Conservation (phyloP, 2,888 invertebrate genomes). For the Thalpophila matura region DNA sequence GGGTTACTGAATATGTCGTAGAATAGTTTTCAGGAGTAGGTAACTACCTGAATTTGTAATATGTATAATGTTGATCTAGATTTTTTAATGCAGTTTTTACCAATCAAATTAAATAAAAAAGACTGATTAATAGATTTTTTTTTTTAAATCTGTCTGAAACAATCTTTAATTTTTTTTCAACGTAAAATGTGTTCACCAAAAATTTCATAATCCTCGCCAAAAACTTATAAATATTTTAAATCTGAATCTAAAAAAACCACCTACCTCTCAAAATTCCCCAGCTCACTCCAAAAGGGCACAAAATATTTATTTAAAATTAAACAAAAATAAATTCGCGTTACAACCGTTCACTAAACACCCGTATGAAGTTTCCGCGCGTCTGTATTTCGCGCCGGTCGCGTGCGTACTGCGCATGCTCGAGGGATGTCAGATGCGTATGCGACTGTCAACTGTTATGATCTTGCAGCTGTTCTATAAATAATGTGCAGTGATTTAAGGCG, state of each 20-base stretch:
- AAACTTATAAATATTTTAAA: neutral
- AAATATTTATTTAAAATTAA: slow-evolving; percentile 8
- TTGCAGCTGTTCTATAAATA: slow-evolving; percentile 22
- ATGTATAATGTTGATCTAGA: neutral
- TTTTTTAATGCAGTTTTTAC: neutral
- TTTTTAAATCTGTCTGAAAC: too few species aligned
- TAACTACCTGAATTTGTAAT: too few species aligned
- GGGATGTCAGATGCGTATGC: slow-evolving; percentile 37
- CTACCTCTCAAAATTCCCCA: slow-evolving; percentile 32
- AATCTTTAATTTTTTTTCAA: too few species aligned
- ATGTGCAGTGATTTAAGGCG: slow-evolving; percentile 20
- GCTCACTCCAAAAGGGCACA: slow-evolving; percentile 29
- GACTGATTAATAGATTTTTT: too few species aligned
- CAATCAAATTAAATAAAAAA: too few species aligned
- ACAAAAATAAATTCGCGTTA: slow-evolving; percentile 28
- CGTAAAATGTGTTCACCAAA: neutral
- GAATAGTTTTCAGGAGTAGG: too few species aligned
- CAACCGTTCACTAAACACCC: slow-evolving; percentile 35
- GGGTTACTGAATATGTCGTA: too few species aligned
- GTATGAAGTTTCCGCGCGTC: slow-evolving; percentile 53
- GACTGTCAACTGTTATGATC: slow-evolving; percentile 16
- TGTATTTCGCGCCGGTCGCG: slow-evolving; percentile 43
- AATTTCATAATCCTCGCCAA: neutral
- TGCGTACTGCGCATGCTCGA: slow-evolving; percentile 51
- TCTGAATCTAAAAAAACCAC: slow-evolving; percentile 26